Percentiles rank a stretch among this genome's conserved stretches.
Conservation (phyloP, 2,113 vertebrate genomes). For the Rhabdomys dilectus region DNA sequence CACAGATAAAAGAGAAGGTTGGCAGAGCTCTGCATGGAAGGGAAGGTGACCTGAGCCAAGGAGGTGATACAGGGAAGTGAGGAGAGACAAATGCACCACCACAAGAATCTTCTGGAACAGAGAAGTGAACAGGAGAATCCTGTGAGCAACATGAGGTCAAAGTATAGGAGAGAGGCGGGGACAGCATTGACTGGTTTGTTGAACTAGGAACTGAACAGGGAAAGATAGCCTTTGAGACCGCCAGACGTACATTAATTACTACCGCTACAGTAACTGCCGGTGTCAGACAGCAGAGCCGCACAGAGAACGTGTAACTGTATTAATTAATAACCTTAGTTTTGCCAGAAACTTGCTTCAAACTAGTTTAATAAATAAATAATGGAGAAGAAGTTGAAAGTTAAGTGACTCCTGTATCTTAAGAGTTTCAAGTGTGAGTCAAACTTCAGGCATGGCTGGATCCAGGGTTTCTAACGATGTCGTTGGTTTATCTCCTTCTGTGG, state of each 20-base stretch:
- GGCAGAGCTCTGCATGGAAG: neutral
- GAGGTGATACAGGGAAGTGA: neutral
- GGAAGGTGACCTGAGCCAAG: neutral
- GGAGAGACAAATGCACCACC: too few species aligned
- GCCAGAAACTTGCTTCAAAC: conserved; percentile 31
- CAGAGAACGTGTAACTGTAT: neutral
- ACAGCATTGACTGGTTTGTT: neutral
- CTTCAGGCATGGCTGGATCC: neutral
- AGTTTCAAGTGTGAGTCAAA: neutral
- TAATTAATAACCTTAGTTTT: neutral
- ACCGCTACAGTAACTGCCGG: neutral
- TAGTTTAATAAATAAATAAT: neutral
- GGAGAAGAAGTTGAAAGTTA: neutral
- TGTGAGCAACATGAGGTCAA: neutral
- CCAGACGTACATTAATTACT: neutral
- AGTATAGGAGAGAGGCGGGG: neutral
- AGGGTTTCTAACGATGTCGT: neutral
- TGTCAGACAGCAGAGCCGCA: neutral
- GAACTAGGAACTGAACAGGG: neutral
- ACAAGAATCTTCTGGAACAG: neutral
- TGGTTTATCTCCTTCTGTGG: neutral
- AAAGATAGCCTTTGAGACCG: too few species aligned
- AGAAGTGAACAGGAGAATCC: neutral
- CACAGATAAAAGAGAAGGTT: neutral
- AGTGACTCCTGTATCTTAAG: neutral